Evolutionary conservation across 1,140 invertebrate species (phyloP).

Genomic region (Macrobrachium rosenbergii): DNA sequence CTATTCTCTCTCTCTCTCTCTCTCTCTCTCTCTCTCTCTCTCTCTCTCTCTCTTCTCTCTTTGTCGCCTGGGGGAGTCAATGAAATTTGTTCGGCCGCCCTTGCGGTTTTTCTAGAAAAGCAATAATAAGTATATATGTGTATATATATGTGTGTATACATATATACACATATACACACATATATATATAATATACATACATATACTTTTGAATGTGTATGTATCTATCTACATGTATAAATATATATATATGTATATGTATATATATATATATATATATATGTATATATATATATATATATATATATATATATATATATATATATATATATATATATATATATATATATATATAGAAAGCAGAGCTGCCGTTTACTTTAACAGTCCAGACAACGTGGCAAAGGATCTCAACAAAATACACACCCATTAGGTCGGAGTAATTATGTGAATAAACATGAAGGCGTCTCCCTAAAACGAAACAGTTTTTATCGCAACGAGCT

Average conservation of each 20-base stretch:
- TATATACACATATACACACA: neutral
- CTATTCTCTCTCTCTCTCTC: too few species aligned
- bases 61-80: too few species aligned
- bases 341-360: conserved; percentile 3
- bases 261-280: neutral
- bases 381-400: too few species aligned
- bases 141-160: neutral
- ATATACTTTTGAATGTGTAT: neutral
- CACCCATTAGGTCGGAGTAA: too few species aligned
- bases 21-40: too few species aligned
- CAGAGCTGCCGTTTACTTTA: too few species aligned
- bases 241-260: conserved; percentile 9
- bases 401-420: too few species aligned
- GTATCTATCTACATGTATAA: neutral
- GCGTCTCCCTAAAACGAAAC: neutral
- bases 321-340: conserved; percentile 27
- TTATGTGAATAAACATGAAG: too few species aligned
- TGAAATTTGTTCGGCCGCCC: too few species aligned
- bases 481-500: neutral
- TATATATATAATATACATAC: neutral
- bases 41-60: too few species aligned
- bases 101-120: too few species aligned
- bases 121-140: neutral
- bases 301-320: conserved; percentile 3
- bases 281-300: neutral